phyloP scores from a whole-genome alignment of 2,888 invertebrate species.

The Laothoe populi region DNA sequence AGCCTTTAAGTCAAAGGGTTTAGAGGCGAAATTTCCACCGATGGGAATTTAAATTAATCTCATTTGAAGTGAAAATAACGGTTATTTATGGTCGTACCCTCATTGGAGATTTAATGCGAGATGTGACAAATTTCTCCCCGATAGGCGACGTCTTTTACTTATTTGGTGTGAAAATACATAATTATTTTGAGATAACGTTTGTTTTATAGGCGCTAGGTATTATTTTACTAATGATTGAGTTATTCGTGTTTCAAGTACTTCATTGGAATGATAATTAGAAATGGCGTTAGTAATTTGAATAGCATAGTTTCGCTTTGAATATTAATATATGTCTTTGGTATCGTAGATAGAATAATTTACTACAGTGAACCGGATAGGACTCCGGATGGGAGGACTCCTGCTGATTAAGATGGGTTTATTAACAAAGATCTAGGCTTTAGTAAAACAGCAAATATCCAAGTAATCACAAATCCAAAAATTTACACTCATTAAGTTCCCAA shows the following conservation, averaged over 20 bases:
- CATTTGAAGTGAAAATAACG: slow-evolving; percentile 58
- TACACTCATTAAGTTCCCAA: too few species aligned
- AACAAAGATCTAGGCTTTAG: too few species aligned
- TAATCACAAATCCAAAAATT: too few species aligned
- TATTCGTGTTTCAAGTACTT: slow-evolving; percentile 5
- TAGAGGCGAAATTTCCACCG: slow-evolving; percentile 13
- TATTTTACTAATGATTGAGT: slow-evolving; percentile 14
- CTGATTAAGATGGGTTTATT: too few species aligned
- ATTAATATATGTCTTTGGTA: not conserved
- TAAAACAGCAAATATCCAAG: too few species aligned
- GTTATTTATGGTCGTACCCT: slow-evolving; percentile 66
- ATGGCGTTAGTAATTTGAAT: slow-evolving; percentile 7
- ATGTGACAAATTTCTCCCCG: slow-evolving; percentile 60
- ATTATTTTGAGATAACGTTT: slow-evolving; percentile 27
- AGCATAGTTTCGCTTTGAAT: not conserved
- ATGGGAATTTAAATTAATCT: slow-evolving; percentile 41
- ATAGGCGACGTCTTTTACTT: slow-evolving; percentile 33
- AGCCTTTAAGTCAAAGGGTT: not conserved
- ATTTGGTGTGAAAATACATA: slow-evolving; percentile 36
- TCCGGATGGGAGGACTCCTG: too few species aligned
- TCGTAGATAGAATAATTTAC: too few species aligned
- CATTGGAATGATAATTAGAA: slow-evolving; percentile 9
- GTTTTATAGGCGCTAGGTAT: slow-evolving; percentile 4
- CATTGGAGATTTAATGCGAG: slow-evolving; percentile 54
- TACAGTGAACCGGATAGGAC: too few species aligned